Evolutionary conservation across 2,113 vertebrate species (phyloP), one percentile per base, ranked within the genome.

Genomic region (Sorex araneus): DNA sequence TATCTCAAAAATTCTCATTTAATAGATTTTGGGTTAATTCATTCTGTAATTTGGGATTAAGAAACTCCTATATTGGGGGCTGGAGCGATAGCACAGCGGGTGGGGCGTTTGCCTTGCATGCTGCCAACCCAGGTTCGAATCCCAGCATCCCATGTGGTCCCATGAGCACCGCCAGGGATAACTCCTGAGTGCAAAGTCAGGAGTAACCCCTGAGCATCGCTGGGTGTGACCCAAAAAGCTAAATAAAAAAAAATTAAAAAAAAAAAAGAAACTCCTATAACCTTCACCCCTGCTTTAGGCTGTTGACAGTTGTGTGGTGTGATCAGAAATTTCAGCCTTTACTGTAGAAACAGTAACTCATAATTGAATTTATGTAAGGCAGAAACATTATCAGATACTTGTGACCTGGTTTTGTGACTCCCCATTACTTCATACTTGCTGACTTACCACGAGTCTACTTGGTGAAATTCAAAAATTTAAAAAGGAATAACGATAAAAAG

Each of bases 291-390:
- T 11, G 69, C 30, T 15, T 36, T 67, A 69, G 19, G 25, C 32
- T 21, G 6, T 40, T 89, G 67, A 12, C 32, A 34, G 78, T 93
- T 89, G 34, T n/a, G n/a, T n/a, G n/a, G n/a, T n/a, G n/a, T 82
- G 57, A 50, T 93, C 27, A 64, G 32, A 75, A 63, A 34, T 67
- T 30, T 90, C 78, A 84, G 47, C 18, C 90, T 94, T 87, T 64
- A 1, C 34, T 89, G 5, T n/a, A 76, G 88, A 43, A 86, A 78
- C 0, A 67, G 84, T 75, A 23, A 73, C 54, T 84, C 77, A 9
- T 16, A 64, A 25, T 64, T 32, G 32, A 87, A 64, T 92, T 80
- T 15, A 8, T 80, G 40, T 54, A 23, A 67, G 60, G 76, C 83
- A 76, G 54, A 43, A 73, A 81, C 90, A 66, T 34, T 64, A 18